Percentiles rank a stretch among this genome's conserved stretches.
These are phyloP conservation scores for Eledone cirrhosa DNA, from an alignment of 2,888 invertebrate genomes.

Conservation along the genomic window DNA sequence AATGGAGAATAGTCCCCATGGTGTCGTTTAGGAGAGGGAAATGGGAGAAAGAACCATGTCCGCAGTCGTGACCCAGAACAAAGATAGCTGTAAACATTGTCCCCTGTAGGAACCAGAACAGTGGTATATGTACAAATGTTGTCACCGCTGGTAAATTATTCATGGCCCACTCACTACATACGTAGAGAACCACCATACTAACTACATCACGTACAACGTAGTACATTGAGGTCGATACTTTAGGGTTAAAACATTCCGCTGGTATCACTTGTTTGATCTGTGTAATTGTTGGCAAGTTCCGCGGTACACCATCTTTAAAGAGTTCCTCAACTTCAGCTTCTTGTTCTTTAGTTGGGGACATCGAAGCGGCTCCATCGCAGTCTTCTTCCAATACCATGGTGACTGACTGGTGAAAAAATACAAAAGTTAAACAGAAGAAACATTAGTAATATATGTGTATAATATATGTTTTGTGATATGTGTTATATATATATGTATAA, in stretches of 20 bases:
- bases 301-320: constrained; percentile 7
- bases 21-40: constrained; percentile 53
- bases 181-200: constrained; percentile 42
- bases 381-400: constrained; percentile 15
- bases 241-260: constrained; percentile 54
- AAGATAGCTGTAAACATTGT: constrained; percentile 60
- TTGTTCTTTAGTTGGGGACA: not conserved
- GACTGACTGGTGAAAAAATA: no score
- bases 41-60: constrained; percentile 61
- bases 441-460: no score
- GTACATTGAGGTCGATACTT: constrained; percentile 50
- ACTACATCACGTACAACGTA: constrained; percentile 54
- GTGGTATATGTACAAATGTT: constrained; percentile 37
- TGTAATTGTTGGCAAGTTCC: constrained; percentile 51
- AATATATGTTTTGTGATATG: no score
- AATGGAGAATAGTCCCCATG: constrained; percentile 57
- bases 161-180: not conserved
- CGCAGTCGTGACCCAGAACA: constrained; percentile 62
- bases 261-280: constrained; percentile 60
- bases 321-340: not conserved
- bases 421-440: no score
- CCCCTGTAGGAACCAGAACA: constrained; percentile 61
- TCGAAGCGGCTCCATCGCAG: constrained; percentile 1
- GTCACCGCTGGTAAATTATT: constrained; percentile 10
- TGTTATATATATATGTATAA: no score